Base-by-base conservation (phyloP, 2,888 invertebrate species). In the Mesoligia furuncula region DNA sequence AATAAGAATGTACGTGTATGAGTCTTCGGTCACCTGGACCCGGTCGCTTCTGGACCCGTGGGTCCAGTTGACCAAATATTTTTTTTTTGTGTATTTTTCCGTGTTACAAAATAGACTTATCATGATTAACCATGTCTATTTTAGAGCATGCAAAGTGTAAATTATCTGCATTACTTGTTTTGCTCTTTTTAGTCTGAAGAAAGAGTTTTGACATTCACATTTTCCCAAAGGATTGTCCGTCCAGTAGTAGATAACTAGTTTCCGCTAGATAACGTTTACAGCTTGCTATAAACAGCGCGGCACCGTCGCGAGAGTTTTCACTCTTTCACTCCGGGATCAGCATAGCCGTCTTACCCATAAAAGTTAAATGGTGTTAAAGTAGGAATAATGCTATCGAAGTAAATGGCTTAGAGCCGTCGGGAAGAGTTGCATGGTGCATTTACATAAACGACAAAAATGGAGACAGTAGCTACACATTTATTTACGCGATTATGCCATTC, bases 301-400 rank as follows among this genome's bases (percentile, higher is more conserved):
- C 36, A 62, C 24, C 36, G 69, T 59, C 20, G 42, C 64, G n/a
- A 73, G 54, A 78, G 73, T 74, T 79, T 51, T 79, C 42, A 76
- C 71, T 61, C 80, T 76, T 78, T 78, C 65, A 69, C 57, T 73
- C 20, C 24, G 9, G 69, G 69, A 66, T 79, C 74, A 75, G 42
- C 64, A 51, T 45, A 57, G 66, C 31, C 51, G 48, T 75, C 65
- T 75, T 54, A 80, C 39, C 75, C 76, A 82, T 87, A 85, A 87
- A 84, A 84, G 82, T 78, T 83, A 80, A 86, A 85, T 80, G 79
- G 80, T 74, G 85, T 86, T 83, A 87, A 84, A 85, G 75, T 73
- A 76, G 80, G 77, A 84, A 80, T 83, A 85, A 87, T 77, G 72
- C 64, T 78, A 78, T 85, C 73, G 39, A 54, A 74, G 80, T 78